Evolutionary conservation across 2,888 invertebrate genomes (phyloP).

Genomic region (Xanthia icteritia): DNA sequence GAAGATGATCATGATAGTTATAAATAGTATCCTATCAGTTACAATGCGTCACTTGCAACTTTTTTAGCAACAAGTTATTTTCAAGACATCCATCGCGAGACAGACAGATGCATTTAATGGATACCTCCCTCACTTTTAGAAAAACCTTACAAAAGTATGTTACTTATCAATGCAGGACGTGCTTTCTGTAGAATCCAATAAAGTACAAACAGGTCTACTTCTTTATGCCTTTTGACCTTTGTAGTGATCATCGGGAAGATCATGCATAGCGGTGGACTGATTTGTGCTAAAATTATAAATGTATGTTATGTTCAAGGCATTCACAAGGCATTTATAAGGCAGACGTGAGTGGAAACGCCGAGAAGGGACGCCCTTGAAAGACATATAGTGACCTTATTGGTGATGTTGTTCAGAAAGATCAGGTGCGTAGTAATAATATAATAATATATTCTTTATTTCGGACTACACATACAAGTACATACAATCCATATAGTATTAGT

Average conservation of each 20-base stretch:
- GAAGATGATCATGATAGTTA: too few relatives aligned
- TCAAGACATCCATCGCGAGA: neutral
- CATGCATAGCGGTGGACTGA: neutral
- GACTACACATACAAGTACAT: too few relatives aligned
- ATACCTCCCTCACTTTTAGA: neutral
- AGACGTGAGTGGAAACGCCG: too few relatives aligned
- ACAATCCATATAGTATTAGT: too few relatives aligned
- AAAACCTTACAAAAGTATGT: neutral
- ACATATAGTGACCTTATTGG: too few relatives aligned
- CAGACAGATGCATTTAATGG: neutral
- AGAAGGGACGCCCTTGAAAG: too few relatives aligned
- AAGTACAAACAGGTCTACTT: neutral
- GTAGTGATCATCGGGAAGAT: neutral
- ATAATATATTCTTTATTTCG: too few relatives aligned
- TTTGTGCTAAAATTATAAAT: neutral
- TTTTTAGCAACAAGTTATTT: neutral
- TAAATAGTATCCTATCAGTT: neutral
- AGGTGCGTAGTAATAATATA: too few relatives aligned
- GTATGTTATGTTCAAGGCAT: too few relatives aligned
- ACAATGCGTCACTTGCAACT: neutral
- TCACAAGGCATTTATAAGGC: too few relatives aligned
- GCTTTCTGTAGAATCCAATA: neutral
- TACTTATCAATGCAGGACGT: neutral
- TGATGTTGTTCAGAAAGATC: too few relatives aligned
- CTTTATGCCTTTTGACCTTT: neutral